phyloP scores from a whole-genome alignment of 2,113 vertebrate species.

The Rhodinocichla rosea region DNA sequence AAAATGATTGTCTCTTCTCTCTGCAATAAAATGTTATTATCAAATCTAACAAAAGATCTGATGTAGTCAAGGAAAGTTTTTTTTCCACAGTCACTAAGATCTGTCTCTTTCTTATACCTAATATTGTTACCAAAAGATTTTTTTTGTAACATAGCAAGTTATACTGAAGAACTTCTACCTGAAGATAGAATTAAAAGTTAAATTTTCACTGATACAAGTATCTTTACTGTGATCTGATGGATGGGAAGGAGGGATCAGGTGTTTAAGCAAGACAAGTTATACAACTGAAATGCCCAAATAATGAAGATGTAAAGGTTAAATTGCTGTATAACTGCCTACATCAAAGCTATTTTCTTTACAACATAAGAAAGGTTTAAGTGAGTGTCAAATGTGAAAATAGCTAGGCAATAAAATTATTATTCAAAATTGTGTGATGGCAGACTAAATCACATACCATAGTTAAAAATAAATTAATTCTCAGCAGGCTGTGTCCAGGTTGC shows the following conservation, averaged over 20 bases:
- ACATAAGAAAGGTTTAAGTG: neutral
- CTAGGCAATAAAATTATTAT: slow-evolving; percentile 24
- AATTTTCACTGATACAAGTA: neutral
- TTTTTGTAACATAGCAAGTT: slow-evolving; percentile 20
- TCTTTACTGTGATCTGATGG: slow-evolving; percentile 12
- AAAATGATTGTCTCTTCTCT: slow-evolving; percentile 3
- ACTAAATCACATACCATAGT: neutral
- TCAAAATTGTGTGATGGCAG: slow-evolving; percentile 25
- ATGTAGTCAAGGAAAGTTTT: slow-evolving; percentile 17
- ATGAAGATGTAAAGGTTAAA: neutral
- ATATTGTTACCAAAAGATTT: slow-evolving; percentile 9
- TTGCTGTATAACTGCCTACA: slow-evolving; percentile 32
- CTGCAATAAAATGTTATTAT: slow-evolving; percentile 48
- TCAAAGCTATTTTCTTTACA: slow-evolving; percentile 20
- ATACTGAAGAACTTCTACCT: slow-evolving; percentile 32
- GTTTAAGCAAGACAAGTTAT: slow-evolving; percentile 4
- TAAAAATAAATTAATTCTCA: neutral
- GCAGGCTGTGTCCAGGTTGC: neutral
- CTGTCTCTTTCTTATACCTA: slow-evolving; percentile 49
- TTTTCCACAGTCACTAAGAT: slow-evolving; percentile 28
- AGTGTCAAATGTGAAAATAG: slow-evolving; percentile 52
- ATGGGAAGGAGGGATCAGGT: neutral
- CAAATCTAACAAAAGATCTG: slow-evolving; percentile 55
- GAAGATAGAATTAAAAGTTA: slow-evolving; percentile 14
- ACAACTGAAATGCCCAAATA: slow-evolving; percentile 14